Base-by-base conservation (phyloP, 2,888 invertebrate genomes). In the Amphipoea lucens region DNA sequence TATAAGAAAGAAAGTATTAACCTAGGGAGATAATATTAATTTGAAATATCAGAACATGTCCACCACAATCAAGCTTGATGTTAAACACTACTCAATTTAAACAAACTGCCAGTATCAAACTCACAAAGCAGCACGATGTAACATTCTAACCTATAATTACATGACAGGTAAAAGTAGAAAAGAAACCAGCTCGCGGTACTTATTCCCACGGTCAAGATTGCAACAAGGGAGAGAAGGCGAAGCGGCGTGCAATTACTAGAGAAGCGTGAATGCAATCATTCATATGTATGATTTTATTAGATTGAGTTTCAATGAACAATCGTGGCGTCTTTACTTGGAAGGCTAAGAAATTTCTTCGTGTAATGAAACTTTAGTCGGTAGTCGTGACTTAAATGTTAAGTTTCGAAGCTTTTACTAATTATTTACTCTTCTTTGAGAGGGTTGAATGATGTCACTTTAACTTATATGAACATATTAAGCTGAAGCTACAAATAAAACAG, bases 121-220 rank as follows among this genome's bases (percentile, higher is more conserved):
- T 65, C 82, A 85, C 81, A 82, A 83, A 89, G 86, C 81, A 78
- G 65, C 84, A 85, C 81, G 83, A 85, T 81, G 81, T 84, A 83
- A 77, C 72, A 85, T 77, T 84, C 78, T 75, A 90, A 84, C 88
- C 85, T 88, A 88, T 91, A 91, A 91, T 92, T 90, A 84, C 83
- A 74, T 82, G 86, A 86, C 79, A 84, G 90, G 93, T 94, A 94
- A 94, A 94, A 94, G 94, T 93, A 89, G 92, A 93, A 94, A 89
- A 89, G 90, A 89, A 94, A 93, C 92, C 88, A 89, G 90, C 90
- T 86, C 89, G 86, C 83, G 89, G 82, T 88, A 88, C 86, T 78
- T 86, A 77, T 95, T 96, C 96, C 93, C 95, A 96, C 95, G 95
- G 93, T 91, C 93, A 93, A 92, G 92, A 90, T 91, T 87, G 88